These are phyloP conservation scores for Mungos mungo DNA, from an alignment of 2,113 vertebrate genomes.

Conservation along the genomic window DNA sequence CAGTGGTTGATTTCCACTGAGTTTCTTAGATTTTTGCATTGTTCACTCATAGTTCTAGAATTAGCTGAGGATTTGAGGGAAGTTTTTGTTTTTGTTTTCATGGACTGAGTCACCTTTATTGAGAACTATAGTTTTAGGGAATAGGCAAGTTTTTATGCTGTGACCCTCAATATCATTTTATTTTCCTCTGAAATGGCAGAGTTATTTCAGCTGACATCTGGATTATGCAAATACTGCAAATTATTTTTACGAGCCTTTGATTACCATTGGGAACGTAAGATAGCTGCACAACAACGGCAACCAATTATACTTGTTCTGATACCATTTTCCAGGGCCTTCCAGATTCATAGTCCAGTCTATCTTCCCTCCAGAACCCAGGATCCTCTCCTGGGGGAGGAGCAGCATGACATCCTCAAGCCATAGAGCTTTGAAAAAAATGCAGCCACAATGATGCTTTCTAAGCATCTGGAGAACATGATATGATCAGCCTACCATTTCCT, in stretches of 20 bases:
- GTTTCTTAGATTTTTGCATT: background rate
- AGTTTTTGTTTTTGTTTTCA: background rate
- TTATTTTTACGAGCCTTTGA: conserved; percentile 27
- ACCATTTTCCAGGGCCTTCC: background rate
- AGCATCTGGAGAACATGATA: background rate
- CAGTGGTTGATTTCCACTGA: background rate
- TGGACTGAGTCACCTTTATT: background rate
- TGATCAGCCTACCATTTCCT: background rate
- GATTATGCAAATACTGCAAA: background rate
- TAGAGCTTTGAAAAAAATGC: background rate
- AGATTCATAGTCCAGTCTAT: background rate
- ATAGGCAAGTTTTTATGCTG: background rate
- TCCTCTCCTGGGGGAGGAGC: background rate
- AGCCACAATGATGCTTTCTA: background rate
- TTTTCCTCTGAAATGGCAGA: background rate
- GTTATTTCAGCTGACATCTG: background rate
- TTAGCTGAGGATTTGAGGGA: background rate
- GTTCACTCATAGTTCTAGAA: background rate
- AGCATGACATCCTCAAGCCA: background rate
- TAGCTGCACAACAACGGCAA: background rate
- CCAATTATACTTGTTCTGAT: background rate
- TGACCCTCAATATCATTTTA: background rate
- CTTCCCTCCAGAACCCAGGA: background rate
- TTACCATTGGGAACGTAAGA: background rate
- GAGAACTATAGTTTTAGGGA: background rate